phyloP scores from a whole-genome alignment of 2,797 vertebrate species.

The Pachyuromys duprasi region DNA sequence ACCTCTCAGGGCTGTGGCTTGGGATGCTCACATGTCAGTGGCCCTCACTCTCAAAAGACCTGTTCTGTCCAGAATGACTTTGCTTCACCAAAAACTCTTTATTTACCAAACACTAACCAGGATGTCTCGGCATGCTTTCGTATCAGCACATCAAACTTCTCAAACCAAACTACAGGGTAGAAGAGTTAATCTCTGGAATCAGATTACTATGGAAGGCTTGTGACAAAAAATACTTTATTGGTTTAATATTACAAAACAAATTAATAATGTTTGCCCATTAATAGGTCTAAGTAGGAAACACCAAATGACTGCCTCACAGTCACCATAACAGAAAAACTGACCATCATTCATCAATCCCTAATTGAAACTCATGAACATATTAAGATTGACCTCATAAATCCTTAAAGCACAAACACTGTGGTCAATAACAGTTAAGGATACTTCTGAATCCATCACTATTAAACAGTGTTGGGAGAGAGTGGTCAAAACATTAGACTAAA shows the following conservation, averaged over 20 bases:
- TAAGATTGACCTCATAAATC: neutral
- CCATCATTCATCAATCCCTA: neutral
- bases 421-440: neutral
- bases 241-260: neutral
- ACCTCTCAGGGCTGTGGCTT: neutral
- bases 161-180: conserved; percentile 5
- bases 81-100: neutral
- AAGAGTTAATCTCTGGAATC: neutral
- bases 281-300: neutral
- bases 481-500: neutral
- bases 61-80: neutral
- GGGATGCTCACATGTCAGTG: neutral
- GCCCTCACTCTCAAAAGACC: neutral
- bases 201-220: neutral
- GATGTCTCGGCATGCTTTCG: neutral
- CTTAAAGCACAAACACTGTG: neutral
- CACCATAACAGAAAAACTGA: neutral
- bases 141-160: neutral
- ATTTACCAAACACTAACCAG: neutral
- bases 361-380: conserved; percentile 1
- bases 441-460: neutral
- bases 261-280: neutral
- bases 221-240: neutral
- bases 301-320: neutral
- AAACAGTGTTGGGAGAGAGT: neutral